Evolutionary conservation across 2,888 invertebrate genomes (phyloP).

Genomic region (Brachycybe producta): DNA sequence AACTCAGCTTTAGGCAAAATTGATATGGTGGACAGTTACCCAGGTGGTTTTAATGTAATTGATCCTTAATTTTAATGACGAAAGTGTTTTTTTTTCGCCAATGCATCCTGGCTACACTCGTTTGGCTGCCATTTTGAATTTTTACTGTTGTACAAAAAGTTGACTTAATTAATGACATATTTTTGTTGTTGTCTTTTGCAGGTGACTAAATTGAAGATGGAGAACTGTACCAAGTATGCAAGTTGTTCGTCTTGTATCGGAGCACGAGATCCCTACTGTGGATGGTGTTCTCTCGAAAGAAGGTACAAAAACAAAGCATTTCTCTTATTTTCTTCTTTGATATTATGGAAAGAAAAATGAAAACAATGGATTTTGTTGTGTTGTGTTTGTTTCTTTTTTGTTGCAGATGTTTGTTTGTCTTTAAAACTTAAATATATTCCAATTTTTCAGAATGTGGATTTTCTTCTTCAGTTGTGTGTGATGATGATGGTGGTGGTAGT

Average conservation of each 20-base stretch:
- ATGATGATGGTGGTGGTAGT: no score
- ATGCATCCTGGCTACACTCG: no score
- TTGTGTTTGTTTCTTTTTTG: neutral
- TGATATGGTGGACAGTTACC: no score
- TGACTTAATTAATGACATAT: no score
- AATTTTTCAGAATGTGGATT: neutral
- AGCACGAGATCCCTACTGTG: slow-evolving; percentile 84
- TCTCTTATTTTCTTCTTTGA: neutral
- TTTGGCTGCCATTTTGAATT: no score
- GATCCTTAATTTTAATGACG: no score
- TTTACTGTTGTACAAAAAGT: no score
- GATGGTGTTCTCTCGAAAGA: slow-evolving; percentile 89
- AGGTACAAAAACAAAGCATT: slow-evolving; percentile 40
- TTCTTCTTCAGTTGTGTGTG: neutral
- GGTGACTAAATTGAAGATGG: slow-evolving; percentile 65
- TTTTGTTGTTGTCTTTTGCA: slow-evolving; percentile 34
- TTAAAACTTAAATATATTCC: no score
- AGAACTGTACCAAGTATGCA: slow-evolving; percentile 69
- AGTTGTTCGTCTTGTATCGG: slow-evolving; percentile 80
- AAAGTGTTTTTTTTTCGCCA: no score
- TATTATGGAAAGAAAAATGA: neutral
- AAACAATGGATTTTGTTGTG: neutral
- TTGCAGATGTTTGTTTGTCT: no score
- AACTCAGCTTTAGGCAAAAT: no score
- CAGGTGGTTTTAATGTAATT: no score